Percentiles rank a stretch among this genome's conserved stretches.
Evolutionary conservation across 2,113 vertebrate species (phyloP).

Genomic region (Riparia riparia): DNA sequence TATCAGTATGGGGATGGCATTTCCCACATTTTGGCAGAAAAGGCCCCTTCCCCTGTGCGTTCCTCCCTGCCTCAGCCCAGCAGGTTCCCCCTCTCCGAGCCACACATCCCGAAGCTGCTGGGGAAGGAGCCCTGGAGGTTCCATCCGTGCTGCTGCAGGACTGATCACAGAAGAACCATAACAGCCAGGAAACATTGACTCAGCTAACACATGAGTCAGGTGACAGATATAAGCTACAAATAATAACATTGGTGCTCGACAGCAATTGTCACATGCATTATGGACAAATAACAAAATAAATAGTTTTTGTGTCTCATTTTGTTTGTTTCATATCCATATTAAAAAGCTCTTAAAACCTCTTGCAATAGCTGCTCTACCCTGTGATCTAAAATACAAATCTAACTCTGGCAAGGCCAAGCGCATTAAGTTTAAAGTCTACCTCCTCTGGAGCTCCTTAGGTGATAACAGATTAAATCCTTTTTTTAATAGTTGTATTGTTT

Average conservation of each 20-base stretch:
- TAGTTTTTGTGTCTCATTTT: background rate
- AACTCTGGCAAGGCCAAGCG: background rate
- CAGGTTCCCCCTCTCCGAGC: background rate
- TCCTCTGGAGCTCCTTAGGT: background rate
- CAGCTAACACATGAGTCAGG: background rate
- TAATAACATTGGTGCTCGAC: background rate
- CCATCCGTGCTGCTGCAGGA: background rate
- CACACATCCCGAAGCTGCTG: rapidly evolving
- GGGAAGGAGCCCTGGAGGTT: background rate
- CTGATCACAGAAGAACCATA: background rate
- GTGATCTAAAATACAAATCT: background rate
- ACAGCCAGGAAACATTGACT: rapidly evolving
- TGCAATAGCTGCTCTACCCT: background rate
- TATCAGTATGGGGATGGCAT: background rate
- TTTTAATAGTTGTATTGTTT: background rate
- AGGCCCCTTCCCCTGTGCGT: rapidly evolving
- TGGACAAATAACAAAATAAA: background rate
- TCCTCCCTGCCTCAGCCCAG: background rate
- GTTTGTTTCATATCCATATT: background rate
- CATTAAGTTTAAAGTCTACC: background rate
- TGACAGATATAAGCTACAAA: background rate
- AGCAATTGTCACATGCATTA: background rate
- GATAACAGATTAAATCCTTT: background rate
- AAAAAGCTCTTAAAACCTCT: background rate
- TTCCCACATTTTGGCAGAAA: background rate